phyloP scores from a whole-genome alignment of 2,888 invertebrate genomes.

The Sphecodes monilicornis region DNA sequence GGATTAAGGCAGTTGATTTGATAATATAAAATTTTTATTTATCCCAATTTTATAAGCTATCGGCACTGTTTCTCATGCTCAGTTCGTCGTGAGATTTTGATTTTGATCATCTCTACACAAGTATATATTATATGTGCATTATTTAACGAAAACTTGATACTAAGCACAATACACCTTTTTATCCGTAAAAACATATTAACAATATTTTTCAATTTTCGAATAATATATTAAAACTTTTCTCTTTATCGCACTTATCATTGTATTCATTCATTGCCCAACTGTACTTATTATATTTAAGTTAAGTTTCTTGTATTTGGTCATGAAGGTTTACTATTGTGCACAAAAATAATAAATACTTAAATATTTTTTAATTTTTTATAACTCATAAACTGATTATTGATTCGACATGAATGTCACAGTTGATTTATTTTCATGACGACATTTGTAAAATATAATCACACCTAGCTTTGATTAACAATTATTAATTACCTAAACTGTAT shows the following conservation, averaged over 20 bases:
- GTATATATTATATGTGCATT: constrained; percentile 11
- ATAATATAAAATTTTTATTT: constrained; percentile 65
- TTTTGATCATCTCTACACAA: constrained; percentile 16
- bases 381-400: background rate
- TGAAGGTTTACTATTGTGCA: constrained; percentile 23
- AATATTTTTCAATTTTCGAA: background rate
- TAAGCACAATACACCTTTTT: constrained; percentile 32
- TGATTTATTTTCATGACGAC: constrained; percentile 16
- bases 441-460: constrained; percentile 4
- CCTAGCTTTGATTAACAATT: background rate
- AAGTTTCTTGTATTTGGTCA: constrained; percentile 22
- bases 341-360: constrained; percentile 19
- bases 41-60: constrained; percentile 29
- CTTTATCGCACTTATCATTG: background rate
- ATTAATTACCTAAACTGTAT: constrained; percentile 11
- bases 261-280: background rate
- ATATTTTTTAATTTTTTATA: constrained; percentile 22
- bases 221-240: constrained; percentile 21
- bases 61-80: constrained; percentile 13
- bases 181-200: constrained; percentile 25
- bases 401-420: constrained; percentile 12
- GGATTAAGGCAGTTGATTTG: constrained; percentile 22
- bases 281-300: constrained; percentile 8
- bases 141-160: constrained; percentile 22
- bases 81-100: constrained; percentile 18